These are phyloP conservation scores for Chaetura pelagica DNA, from an alignment of 2,113 vertebrate species.

Conservation along the genomic window DNA sequence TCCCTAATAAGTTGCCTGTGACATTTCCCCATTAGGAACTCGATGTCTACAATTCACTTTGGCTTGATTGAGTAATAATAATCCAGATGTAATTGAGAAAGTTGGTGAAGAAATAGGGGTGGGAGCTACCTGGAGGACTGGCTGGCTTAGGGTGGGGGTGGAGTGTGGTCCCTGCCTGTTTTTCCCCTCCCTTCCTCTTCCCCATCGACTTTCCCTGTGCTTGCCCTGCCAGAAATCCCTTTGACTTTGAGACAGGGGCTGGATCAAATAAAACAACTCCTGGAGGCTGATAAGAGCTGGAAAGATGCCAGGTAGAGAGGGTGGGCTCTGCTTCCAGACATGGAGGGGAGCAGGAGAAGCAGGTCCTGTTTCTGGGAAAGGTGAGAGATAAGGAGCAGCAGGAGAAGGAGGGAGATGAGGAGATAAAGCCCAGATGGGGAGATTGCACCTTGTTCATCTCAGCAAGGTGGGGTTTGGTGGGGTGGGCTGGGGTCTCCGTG, in stretches of 20 bases:
- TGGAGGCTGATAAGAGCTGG: not conserved
- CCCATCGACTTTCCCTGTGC: not conserved
- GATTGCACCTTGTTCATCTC: not conserved
- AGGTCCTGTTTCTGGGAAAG: not conserved
- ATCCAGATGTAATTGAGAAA: conserved; percentile 67
- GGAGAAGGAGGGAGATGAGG: not conserved
- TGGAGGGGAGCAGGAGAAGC: not conserved
- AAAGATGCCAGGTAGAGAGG: not conserved
- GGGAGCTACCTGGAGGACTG: not conserved
- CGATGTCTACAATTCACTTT: conserved; percentile 34
- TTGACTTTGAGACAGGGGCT: conserved; percentile 20
- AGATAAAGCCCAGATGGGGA: not conserved
- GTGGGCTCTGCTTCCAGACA: not conserved
- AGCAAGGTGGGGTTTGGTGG: not conserved
- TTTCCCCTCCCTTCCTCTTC: not conserved
- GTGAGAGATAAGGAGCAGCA: conserved; percentile 33
- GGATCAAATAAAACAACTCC: not conserved
- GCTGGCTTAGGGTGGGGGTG: rapidly evolving
- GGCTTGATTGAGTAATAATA: conserved; percentile 52
- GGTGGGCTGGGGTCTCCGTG: rapidly evolving
- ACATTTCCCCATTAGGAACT: conserved; percentile 65
- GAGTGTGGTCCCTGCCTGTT: not conserved
- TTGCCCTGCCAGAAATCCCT: not conserved
- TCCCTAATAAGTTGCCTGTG: conserved; percentile 65
- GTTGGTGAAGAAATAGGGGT: conserved; percentile 5